phyloP scores from a whole-genome alignment of 2,113 vertebrate species.

The Pan paniscus region DNA sequence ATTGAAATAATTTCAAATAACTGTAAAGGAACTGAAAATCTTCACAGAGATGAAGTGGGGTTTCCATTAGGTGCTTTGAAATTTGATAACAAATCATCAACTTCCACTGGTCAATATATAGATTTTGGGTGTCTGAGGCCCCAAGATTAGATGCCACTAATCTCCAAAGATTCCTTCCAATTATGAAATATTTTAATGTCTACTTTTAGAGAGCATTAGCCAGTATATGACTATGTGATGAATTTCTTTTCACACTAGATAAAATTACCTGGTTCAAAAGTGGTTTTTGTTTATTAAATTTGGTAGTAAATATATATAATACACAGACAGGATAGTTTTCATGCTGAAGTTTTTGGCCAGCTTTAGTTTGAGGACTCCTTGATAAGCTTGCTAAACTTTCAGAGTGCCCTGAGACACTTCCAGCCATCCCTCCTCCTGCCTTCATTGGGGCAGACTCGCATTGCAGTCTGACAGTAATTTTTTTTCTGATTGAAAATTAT shows the following conservation, averaged over 20 bases:
- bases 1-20: neutral
- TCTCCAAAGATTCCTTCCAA: neutral
- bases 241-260: slow-evolving; percentile 32
- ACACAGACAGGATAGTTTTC: neutral
- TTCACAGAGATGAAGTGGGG: neutral
- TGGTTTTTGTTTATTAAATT: slow-evolving; percentile 29
- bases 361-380: neutral
- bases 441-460: neutral
- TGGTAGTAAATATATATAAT: neutral
- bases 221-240: neutral
- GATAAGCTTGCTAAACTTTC: neutral
- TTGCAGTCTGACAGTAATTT: neutral
- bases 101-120: neutral
- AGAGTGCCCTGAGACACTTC: neutral
- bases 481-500: neutral
- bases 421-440: neutral
- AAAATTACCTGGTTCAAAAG: neutral
- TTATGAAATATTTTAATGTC: neutral
- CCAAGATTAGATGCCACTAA: neutral
- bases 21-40: neutral
- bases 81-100: neutral
- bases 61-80: neutral
- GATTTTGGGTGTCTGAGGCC: neutral
- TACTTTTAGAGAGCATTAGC: neutral
- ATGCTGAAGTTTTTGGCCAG: too few relatives aligned